phyloP scores from a whole-genome alignment of 2,888 invertebrate species.

The Drosophila birchii region DNA sequence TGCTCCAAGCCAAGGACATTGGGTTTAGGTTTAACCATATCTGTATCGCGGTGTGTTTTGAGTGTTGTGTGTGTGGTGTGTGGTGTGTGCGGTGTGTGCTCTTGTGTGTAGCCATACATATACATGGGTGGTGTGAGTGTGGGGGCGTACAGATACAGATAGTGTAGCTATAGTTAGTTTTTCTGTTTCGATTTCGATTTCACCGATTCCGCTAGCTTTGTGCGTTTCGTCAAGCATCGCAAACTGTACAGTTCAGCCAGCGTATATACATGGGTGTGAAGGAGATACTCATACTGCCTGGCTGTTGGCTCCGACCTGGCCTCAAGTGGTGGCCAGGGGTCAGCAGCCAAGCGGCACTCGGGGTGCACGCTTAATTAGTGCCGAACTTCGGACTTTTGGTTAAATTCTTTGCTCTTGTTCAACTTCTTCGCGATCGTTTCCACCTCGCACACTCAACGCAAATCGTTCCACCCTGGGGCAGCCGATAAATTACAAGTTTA shows the following conservation, averaged over 20 bases:
- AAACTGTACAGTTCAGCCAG: conserved; percentile 49
- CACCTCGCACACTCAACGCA: conserved; percentile 31
- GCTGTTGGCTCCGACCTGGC: conserved; percentile 17
- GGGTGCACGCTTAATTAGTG: conserved; percentile 73
- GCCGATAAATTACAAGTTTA: conserved; percentile 37
- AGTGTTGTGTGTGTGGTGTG: conserved; percentile 1
- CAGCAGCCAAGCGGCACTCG: conserved; percentile 49
- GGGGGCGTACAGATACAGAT: conserved; percentile 13
- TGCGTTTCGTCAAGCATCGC: conserved; percentile 59
- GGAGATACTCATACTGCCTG: conserved; percentile 31
- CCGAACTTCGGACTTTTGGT: conserved; percentile 40
- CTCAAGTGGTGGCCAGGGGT: conserved; percentile 4
- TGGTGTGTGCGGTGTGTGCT: conserved; percentile 10
- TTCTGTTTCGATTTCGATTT: conserved; percentile 59
- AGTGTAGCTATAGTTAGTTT: conserved; percentile 37
- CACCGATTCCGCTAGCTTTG: conserved; percentile 79
- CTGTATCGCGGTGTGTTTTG: conserved; percentile 14
- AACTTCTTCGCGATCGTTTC: background rate
- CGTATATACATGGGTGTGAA: conserved; percentile 39
- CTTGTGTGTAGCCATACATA: conserved; percentile 34
- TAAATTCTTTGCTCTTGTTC: conserved; percentile 32
- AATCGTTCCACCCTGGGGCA: conserved; percentile 15
- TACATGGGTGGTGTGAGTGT: conserved; percentile 28
- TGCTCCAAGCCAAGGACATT: conserved; percentile 12
- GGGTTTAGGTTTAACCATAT: conserved; percentile 20